Percentiles rank a stretch among this genome's conserved stretches.
These are phyloP conservation scores for Toxotes lorentzi DNA, from an alignment of 2,797 vertebrate genomes.

Conservation along the genomic window DNA sequence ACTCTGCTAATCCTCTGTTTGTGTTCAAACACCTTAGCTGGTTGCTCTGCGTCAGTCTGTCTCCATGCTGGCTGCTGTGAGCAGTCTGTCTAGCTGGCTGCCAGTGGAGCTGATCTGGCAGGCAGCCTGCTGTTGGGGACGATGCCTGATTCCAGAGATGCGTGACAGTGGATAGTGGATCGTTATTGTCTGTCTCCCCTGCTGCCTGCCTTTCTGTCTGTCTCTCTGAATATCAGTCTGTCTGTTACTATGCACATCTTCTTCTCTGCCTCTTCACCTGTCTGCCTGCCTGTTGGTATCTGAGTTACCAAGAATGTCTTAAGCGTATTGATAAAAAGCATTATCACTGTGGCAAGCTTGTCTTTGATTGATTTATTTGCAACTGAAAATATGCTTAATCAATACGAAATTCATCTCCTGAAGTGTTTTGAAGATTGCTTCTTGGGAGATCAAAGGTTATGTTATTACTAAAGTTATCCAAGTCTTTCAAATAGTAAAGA, in stretches of 20 bases:
- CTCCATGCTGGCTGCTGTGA: slow-evolving; percentile 68
- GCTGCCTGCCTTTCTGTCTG: slow-evolving; percentile 32
- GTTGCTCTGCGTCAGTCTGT: slow-evolving; percentile 71
- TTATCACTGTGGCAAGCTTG: slow-evolving; percentile 20
- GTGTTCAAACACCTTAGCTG: slow-evolving; percentile 79
- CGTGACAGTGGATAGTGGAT: slow-evolving; percentile 51
- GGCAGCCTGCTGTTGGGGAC: slow-evolving; percentile 63
- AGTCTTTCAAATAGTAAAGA: background rate
- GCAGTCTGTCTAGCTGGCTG: slow-evolving; percentile 63
- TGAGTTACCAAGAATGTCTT: slow-evolving; percentile 22
- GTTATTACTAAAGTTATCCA: background rate
- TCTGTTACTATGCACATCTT: slow-evolving; percentile 16
- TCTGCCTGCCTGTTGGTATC: slow-evolving; percentile 31
- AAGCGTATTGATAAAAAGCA: slow-evolving; percentile 36
- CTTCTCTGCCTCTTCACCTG: slow-evolving; percentile 22
- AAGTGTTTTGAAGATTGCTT: slow-evolving; percentile 19
- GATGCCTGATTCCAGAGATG: slow-evolving; percentile 59
- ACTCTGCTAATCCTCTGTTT: slow-evolving; percentile 80
- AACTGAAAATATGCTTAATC: slow-evolving; percentile 24
- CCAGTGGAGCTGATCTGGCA: slow-evolving; percentile 69
- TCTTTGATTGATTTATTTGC: slow-evolving; percentile 34
- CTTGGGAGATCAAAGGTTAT: background rate
- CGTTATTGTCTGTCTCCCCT: slow-evolving; percentile 44
- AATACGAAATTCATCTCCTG: slow-evolving; percentile 16
- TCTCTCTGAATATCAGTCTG: slow-evolving; percentile 41